A percentile compares a stretch with the other conserved stretches of the same genome.
phyloP scores from a whole-genome alignment of 2,113 vertebrate species.

The Scomber scombrus region DNA sequence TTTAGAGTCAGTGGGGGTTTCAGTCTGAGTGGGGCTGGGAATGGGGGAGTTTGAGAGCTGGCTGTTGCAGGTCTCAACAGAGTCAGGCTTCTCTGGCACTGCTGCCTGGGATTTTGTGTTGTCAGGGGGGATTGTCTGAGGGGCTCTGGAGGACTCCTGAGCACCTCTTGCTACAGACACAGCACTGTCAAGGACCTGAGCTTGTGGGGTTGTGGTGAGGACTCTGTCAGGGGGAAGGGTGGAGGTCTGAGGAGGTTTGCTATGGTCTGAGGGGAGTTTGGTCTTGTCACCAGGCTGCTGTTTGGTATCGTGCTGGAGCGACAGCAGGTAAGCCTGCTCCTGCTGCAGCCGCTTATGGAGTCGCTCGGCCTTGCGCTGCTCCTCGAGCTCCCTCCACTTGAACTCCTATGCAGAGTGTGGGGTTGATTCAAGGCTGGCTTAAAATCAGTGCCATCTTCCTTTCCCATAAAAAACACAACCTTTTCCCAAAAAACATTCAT shows the following conservation, averaged over 20 bases:
- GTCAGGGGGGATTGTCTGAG: slow-evolving; percentile 40
- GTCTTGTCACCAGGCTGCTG: slow-evolving; percentile 76
- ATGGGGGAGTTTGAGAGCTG: slow-evolving; percentile 8
- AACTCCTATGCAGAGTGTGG: slow-evolving; percentile 89
- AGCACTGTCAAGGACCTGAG: slow-evolving; percentile 58
- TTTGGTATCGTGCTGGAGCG: slow-evolving; percentile 92
- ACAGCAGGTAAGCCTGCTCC: slow-evolving; percentile 96
- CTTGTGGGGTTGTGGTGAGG: slow-evolving; percentile 51
- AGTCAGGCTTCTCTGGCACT: slow-evolving; percentile 33
- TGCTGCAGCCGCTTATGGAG: slow-evolving; percentile 96
- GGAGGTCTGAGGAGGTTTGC: slow-evolving; percentile 60
- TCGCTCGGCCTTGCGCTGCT: slow-evolving; percentile 95
- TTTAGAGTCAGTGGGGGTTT: slow-evolving; percentile 57
- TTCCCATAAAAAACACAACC: neutral
- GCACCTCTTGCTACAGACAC: slow-evolving; percentile 31
- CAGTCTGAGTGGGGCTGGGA: slow-evolving; percentile 33
- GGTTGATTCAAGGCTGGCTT: slow-evolving; percentile 42
- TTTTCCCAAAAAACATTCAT: neutral
- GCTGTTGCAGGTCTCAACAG: slow-evolving; percentile 45
- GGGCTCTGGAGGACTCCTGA: slow-evolving; percentile 32
- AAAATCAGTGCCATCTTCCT: neutral
- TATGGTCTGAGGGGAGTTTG: slow-evolving; percentile 49
- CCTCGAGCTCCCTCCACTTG: slow-evolving; percentile 97
- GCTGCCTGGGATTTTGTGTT: slow-evolving; percentile 36
- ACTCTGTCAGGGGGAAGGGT: slow-evolving; percentile 63